Conservation (phyloP, 2,797 vertebrate species). For the Danio choprae region DNA sequence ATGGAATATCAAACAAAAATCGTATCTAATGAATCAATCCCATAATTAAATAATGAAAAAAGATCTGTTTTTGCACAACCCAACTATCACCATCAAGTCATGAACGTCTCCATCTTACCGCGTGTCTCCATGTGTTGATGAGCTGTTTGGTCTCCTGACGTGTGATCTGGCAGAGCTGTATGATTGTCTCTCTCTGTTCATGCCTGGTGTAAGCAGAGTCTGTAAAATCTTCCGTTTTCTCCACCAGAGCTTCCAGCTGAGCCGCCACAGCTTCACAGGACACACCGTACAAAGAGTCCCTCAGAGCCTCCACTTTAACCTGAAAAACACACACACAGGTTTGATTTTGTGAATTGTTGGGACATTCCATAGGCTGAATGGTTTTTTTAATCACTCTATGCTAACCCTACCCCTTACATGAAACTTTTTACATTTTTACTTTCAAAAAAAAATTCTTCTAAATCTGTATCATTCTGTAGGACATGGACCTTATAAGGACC, state of each 20-base stretch:
- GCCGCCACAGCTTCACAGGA: slow-evolving; percentile 85
- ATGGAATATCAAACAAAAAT: too few relatives aligned
- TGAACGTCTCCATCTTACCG: slow-evolving; percentile 77
- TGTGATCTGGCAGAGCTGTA: slow-evolving; percentile 87
- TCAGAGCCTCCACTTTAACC: slow-evolving; percentile 89
- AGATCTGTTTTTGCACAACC: too few relatives aligned
- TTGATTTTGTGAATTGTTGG: too few relatives aligned
- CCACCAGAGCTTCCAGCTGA: slow-evolving; percentile 88
- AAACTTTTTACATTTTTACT: too few relatives aligned
- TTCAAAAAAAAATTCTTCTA: too few relatives aligned
- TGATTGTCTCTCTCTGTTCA: slow-evolving; percentile 92
- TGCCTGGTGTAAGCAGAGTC: slow-evolving; percentile 98
- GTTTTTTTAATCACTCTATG: too few relatives aligned
- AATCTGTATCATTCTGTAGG: too few relatives aligned
- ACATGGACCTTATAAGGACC: too few relatives aligned
- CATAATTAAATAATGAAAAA: too few relatives aligned
- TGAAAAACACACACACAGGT: slow-evolving; percentile 62
- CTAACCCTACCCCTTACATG: too few relatives aligned
- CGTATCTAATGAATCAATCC: too few relatives aligned
- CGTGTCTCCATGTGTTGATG: slow-evolving; percentile 87
- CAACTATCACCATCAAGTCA: slow-evolving; percentile 2
- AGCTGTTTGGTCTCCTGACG: slow-evolving; percentile 91
- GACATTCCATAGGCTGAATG: too few relatives aligned
- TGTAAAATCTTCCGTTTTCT: slow-evolving; percentile 96
- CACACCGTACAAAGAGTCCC: slow-evolving; percentile 86